These are phyloP conservation scores for Dendrolimus kikuchii DNA, from an alignment of 1,140 invertebrate genomes.

Conservation along the genomic window DNA sequence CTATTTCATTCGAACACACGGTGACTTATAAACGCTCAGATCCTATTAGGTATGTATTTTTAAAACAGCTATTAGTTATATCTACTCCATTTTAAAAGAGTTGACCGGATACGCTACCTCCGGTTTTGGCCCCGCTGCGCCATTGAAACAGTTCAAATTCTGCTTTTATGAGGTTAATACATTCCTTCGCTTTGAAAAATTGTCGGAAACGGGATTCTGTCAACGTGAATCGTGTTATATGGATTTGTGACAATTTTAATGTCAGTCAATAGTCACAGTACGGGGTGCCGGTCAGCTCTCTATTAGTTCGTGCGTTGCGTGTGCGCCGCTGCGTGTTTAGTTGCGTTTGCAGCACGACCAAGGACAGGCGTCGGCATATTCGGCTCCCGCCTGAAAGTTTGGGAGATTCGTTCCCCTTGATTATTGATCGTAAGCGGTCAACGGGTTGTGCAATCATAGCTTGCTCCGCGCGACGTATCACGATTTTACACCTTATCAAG, in stretches of 20 bases:
- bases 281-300: conserved; percentile 34
- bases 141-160: conserved; percentile 32
- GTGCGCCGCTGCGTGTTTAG: conserved; percentile 53
- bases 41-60: conserved; percentile 11
- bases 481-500: conserved; percentile 19
- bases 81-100: conserved; percentile 44
- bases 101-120: conserved; percentile 56
- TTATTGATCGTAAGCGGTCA: conserved; percentile 25
- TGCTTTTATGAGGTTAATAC: conserved; percentile 29
- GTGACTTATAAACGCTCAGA: conserved; percentile 51
- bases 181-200: conserved; percentile 39
- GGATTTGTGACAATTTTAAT: conserved; percentile 43
- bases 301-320: conserved; percentile 39
- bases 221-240: conserved; percentile 37
- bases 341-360: conserved; percentile 52
- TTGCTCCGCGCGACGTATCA: conserved; percentile 6
- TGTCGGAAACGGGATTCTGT: conserved; percentile 43
- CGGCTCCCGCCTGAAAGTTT: conserved; percentile 25
- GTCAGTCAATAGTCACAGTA: conserved; percentile 15
- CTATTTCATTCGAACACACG: conserved; percentile 42
- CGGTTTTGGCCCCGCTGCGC: conserved; percentile 52
- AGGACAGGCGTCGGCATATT: conserved; percentile 52
- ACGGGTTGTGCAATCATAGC: conserved; percentile 28
- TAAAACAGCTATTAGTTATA: conserved; percentile 45
- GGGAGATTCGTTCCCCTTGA: conserved; percentile 5